Conservation (phyloP, 2,797 vertebrate genomes). For the Chromobotia macracanthus region DNA sequence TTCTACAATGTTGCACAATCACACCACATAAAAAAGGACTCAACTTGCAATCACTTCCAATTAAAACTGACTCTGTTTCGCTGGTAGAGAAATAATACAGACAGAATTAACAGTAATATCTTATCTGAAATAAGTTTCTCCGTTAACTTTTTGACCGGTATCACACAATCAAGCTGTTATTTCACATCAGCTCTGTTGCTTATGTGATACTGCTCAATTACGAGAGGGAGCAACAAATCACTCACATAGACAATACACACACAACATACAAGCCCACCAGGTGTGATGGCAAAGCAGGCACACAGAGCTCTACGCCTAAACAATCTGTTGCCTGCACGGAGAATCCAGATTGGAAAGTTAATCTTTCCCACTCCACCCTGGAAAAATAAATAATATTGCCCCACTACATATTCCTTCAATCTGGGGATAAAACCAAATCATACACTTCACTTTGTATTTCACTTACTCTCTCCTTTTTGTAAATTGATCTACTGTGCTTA, state of each 20-base stretch:
- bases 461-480: neutral
- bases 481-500: conserved; percentile 14
- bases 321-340: conserved; percentile 17
- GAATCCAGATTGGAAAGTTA: conserved; percentile 25
- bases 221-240: neutral
- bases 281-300: neutral
- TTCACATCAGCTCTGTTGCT: too few relatives aligned
- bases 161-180: too few relatives aligned
- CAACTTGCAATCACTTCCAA: too few relatives aligned
- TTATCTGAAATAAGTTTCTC: too few relatives aligned
- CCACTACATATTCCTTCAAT: conserved; percentile 21
- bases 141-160: too few relatives aligned
- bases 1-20: neutral
- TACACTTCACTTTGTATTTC: conserved; percentile 4
- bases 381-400: neutral
- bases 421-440: conserved; percentile 15
- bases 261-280: conserved; percentile 4
- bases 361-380: conserved; percentile 14
- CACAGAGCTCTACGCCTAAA: conserved; percentile 13
- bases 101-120: too few relatives aligned
- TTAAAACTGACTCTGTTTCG: too few relatives aligned
- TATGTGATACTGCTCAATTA: neutral
- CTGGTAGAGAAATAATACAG: too few relatives aligned
- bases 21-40: neutral
- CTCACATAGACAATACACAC: neutral